A percentile compares a stretch with the other conserved stretches of the same genome.
These are phyloP conservation scores for Anolis carolinensis DNA, from an alignment of 2,113 vertebrate species.

Conservation along the genomic window DNA sequence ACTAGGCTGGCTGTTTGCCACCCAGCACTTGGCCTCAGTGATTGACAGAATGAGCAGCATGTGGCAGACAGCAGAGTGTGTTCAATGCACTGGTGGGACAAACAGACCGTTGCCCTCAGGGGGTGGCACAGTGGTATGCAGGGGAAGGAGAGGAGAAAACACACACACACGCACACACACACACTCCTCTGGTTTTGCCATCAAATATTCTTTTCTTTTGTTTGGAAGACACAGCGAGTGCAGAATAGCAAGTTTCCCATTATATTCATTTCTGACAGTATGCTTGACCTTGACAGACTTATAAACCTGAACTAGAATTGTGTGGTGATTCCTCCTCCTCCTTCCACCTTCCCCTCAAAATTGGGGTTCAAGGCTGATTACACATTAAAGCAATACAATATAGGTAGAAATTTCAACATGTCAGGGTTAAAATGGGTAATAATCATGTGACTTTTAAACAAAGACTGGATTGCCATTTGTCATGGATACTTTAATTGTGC, in stretches of 20 bases:
- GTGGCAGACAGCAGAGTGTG: accelerated
- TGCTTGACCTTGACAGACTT: background rate
- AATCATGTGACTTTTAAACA: too few relatives aligned
- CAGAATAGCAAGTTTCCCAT: background rate
- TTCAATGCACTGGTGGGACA: background rate
- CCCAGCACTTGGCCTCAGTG: accelerated
- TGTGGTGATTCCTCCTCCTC: too few relatives aligned
- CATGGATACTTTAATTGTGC: too few relatives aligned
- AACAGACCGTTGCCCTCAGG: accelerated
- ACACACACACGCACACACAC: accelerated
- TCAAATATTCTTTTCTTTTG: accelerated
- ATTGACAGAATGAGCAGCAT: background rate
- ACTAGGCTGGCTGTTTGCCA: background rate
- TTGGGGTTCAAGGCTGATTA: too few relatives aligned
- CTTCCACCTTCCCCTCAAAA: too few relatives aligned
- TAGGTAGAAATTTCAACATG: too few relatives aligned
- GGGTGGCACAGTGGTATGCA: background rate
- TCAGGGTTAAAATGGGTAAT: too few relatives aligned
- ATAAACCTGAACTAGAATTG: too few relatives aligned
- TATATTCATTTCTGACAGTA: background rate
- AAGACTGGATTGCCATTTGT: too few relatives aligned
- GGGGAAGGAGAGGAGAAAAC: background rate
- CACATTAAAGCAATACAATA: too few relatives aligned
- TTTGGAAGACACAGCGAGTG: background rate
- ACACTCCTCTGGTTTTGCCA: accelerated